Evolutionary conservation across 1,140 invertebrate genomes (phyloP).

Genomic region (Calosoma granatense): DNA sequence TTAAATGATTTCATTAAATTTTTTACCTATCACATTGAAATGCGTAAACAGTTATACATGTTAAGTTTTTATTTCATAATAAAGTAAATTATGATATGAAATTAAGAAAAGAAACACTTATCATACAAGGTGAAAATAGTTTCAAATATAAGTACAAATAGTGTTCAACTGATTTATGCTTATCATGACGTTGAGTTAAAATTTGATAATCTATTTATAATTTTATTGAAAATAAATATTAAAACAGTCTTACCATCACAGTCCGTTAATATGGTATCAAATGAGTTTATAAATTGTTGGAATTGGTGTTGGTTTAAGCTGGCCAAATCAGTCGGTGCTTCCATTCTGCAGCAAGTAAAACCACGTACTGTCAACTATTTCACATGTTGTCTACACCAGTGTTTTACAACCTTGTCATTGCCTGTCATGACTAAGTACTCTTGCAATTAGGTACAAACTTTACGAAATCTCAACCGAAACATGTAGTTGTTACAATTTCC

Average conservation of each 20-base stretch:
- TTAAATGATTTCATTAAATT: too few species aligned
- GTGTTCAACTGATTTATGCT: too few species aligned
- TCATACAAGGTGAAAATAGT: too few species aligned
- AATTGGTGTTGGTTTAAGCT: constrained; percentile 13
- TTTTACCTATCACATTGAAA: too few species aligned
- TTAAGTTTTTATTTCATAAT: too few species aligned
- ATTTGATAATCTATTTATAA: too few species aligned
- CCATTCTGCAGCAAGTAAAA: not conserved
- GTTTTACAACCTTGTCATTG: not conserved
- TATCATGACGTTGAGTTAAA: too few species aligned
- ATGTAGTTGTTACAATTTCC: not conserved
- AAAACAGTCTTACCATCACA: constrained; percentile 27
- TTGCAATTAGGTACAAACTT: not conserved
- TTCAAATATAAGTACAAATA: too few species aligned
- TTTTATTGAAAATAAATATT: too few species aligned
- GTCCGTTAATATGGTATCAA: constrained; percentile 25
- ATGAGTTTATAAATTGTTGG: constrained; percentile 18
- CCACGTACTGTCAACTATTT: not conserved
- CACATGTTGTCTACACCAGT: not conserved
- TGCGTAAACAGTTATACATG: too few species aligned
- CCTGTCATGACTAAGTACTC: not conserved
- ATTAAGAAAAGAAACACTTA: too few species aligned
- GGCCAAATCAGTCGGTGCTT: constrained; percentile 5
- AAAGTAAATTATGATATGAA: too few species aligned
- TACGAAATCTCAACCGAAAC: not conserved